Evolutionary conservation across 2,888 invertebrate genomes (phyloP), one percentile per base, ranked within the genome.

Genomic region (Steromphala cineraria): DNA sequence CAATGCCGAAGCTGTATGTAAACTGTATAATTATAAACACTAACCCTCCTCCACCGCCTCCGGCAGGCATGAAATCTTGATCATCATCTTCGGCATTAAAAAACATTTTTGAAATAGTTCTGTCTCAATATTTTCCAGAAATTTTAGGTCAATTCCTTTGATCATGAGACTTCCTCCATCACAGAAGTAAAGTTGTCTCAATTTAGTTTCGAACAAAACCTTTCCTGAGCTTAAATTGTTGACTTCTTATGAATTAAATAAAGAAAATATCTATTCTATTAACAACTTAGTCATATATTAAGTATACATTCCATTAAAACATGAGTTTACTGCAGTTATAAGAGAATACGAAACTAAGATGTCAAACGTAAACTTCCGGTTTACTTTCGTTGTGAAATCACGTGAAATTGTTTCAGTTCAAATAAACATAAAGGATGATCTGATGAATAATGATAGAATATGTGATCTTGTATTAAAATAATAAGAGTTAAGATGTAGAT

Each of bases 51-150:
- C 82, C 80, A 86, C 86, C 87, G 84, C 88, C 87, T 75, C 89
- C 88, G 10, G 86, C 79, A 10, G 87, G 81, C 75, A 88, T 77
- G 76, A 91, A 91, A 76, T 91, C 91, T 74, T 88, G 87, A 10
- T 91, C 91, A 75, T 90, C 90, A 80, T 91, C 90, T 55, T 91
- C 91, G 40, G 88, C 86, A 62, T 84, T 87, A 83, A 90, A 91
- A 87, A 90, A 91, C 91, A 91, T 91, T 46, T 40, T 83, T 67
- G 8, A 31, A 46, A 67, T 40, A 31, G 24, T 53, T 31, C 19
- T 31, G 52, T 56, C 17, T 28, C 19, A 28, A 28, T 62, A 8
- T 62, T 24, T 62, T 28, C 4, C 24, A 4, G 21, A 62, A 62
- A 28, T 62, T 62, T 24, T 28, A 62, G 28, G 15, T 62, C 21